A percentile compares a stretch with the other conserved stretches of the same genome.
These are phyloP conservation scores for Drosophila recens DNA, from an alignment of 2,888 invertebrate species.

Conservation along the genomic window DNA sequence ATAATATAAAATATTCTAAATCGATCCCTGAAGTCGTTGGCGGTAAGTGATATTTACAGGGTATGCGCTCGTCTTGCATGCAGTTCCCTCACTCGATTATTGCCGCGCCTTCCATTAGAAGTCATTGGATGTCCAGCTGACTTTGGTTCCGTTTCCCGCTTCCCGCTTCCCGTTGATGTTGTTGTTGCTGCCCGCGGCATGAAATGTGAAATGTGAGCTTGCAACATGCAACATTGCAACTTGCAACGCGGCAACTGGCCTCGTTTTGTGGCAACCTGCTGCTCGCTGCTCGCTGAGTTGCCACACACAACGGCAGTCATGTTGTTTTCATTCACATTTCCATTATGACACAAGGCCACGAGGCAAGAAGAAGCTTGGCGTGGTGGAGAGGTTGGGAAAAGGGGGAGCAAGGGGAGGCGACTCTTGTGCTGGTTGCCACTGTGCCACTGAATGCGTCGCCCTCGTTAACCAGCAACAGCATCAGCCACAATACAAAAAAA, in stretches of 20 bases:
- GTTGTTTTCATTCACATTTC: constrained; percentile 46
- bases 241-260: constrained; percentile 13
- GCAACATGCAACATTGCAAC: constrained; percentile 14
- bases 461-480: constrained; percentile 57
- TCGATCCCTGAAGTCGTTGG: too few species aligned
- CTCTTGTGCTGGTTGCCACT: neutral
- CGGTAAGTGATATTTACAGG: neutral
- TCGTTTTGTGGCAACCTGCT: constrained; percentile 24
- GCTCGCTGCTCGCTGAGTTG: constrained; percentile 18
- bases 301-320: constrained; percentile 41
- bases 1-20: too few species aligned
- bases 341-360: constrained; percentile 55
- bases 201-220: constrained; percentile 15
- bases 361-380: constrained; percentile 9
- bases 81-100: too few species aligned
- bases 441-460: constrained; percentile 50
- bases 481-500: neutral
- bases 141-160: constrained; percentile 25
- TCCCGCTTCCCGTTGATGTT: neutral
- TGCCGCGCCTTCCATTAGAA: constrained; percentile 3
- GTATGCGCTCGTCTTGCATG: neutral
- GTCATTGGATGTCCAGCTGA: constrained; percentile 30
- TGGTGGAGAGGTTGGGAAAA: too few species aligned
- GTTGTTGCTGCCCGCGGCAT: neutral
- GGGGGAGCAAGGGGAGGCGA: neutral